These are phyloP conservation scores for Patella vulgata DNA, from an alignment of 1,140 invertebrate genomes.

Conservation along the genomic window DNA sequence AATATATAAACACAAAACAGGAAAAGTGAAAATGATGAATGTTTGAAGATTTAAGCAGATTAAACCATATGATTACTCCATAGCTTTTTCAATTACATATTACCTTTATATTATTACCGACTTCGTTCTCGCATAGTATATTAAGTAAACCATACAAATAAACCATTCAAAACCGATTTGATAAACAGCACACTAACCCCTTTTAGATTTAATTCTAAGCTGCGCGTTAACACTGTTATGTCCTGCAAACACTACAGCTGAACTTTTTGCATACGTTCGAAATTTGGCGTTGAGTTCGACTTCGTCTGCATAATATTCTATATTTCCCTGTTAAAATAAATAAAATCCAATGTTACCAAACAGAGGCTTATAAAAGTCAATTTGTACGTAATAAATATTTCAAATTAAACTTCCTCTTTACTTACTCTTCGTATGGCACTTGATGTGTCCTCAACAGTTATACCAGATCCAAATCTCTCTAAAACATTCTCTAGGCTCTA, in stretches of 20 bases:
- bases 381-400: background rate
- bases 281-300: conserved; percentile 64
- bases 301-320: conserved; percentile 63
- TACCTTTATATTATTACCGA: too few relatives aligned
- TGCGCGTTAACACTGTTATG: conserved; percentile 65
- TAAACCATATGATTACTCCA: too few relatives aligned
- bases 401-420: background rate
- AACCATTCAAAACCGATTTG: too few relatives aligned
- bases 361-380: background rate
- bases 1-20: too few relatives aligned
- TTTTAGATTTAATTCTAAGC: conserved; percentile 58
- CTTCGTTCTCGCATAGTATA: too few relatives aligned
- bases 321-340: conserved; percentile 48
- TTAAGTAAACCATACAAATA: too few relatives aligned
- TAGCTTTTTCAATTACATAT: too few relatives aligned
- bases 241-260: conserved; percentile 61
- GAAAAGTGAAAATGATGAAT: too few relatives aligned
- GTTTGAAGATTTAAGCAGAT: too few relatives aligned
- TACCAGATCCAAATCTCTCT: conserved; percentile 59
- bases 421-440: conserved; percentile 57
- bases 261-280: conserved; percentile 58
- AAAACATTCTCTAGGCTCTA: conserved; percentile 58
- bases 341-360: background rate
- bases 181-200: conserved; percentile 50
- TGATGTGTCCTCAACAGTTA: conserved; percentile 60